Base-by-base conservation (phyloP, 2,888 invertebrate genomes). In the Panopea generosa region DNA sequence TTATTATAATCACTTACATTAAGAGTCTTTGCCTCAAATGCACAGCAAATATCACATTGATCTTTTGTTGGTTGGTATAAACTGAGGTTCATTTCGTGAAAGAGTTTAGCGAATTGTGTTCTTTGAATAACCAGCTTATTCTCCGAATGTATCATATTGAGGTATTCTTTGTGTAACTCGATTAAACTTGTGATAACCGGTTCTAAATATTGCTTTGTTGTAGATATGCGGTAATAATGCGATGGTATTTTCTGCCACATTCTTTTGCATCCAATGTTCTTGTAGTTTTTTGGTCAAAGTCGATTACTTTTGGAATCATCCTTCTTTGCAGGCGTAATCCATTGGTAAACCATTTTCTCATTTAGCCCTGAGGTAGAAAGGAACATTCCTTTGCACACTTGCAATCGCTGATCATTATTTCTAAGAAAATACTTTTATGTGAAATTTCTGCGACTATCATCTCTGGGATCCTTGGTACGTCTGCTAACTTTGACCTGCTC, bases 171-270 rank as follows among this genome's bases (percentile, higher is more conserved):
- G 20, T 18, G 20, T 20, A 47, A 4, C 7, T 47, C 52, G 4
- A 7, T 20, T 16, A 52, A 24, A 7, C 4, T 52, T 4, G 2
- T 16, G 16, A 24, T 20, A 4, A 52, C 22, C 3, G 66, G 67
- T 52, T 71, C 68, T 29, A 71, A 47, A 57, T 71, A 68, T 45
- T 53, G 40, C 49, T 70, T 72, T 11, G n/a, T 27, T 26, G 71
- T 62, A 18, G 45, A 45, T 14, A 55, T 33, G 33, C 71, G 43
- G 47, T 71, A 74, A 38, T 74, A 74, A 50, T 74, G 74, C 4
- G 74, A 74, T n/a, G 70, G 70, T 27, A 74, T 14, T 55, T 66
- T 71, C 20, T 52, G 53, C n/a, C n/a, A n/a, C n/a, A n/a, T n/a
- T n/a, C n/a, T n/a, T n/a, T n/a, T n/a, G n/a, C n/a, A n/a, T n/a